phyloP scores from a whole-genome alignment of 2,888 invertebrate species.

The Apantesis nais region DNA sequence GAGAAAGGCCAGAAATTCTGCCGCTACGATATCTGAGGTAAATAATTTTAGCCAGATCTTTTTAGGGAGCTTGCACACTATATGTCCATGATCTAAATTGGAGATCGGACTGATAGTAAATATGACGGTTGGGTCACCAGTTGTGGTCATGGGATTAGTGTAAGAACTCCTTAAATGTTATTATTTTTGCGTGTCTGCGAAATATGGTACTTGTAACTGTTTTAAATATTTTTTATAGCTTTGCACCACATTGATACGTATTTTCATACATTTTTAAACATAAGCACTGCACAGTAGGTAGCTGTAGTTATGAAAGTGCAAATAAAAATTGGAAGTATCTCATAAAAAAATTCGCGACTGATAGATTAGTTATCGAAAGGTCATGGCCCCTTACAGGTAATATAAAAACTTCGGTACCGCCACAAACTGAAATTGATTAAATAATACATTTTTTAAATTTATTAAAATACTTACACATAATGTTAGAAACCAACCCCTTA shows the following conservation, averaged over 20 bases:
- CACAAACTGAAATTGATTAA: background rate
- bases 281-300: background rate
- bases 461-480: too few species aligned
- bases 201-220: slow-evolving; percentile 42
- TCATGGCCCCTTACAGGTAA: background rate
- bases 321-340: background rate
- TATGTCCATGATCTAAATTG: background rate
- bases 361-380: background rate
- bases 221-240: background rate
- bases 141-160: background rate
- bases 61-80: slow-evolving; percentile 6
- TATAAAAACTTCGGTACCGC: background rate
- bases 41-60: slow-evolving; percentile 31
- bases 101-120: background rate
- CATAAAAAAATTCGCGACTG: background rate
- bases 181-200: slow-evolving; percentile 62
- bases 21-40: slow-evolving; percentile 75
- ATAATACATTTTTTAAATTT: too few species aligned
- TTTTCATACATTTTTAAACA: background rate
- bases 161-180: slow-evolving; percentile 9
- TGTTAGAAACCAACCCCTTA: too few species aligned
- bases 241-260: background rate
- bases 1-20: slow-evolving; percentile 71
- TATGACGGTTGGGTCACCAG: background rate
- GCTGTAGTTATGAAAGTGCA: background rate